A percentile compares a stretch with the other conserved stretches of the same genome.
Conservation (phyloP, 2,797 vertebrate genomes). For the Artibeus jamaicensis region DNA sequence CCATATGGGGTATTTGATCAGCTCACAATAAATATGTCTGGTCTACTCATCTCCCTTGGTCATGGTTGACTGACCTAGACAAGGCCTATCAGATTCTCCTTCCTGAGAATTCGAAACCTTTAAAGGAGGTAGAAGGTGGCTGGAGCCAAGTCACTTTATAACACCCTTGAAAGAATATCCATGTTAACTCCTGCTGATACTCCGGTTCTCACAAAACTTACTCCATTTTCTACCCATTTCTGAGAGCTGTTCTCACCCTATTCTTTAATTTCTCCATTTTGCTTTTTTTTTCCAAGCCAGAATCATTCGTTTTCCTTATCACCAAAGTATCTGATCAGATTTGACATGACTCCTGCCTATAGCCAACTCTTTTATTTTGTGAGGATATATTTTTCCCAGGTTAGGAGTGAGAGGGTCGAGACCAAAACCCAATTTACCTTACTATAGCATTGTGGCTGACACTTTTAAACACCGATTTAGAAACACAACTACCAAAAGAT, state of each 20-base stretch:
- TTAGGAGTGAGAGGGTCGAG: background rate
- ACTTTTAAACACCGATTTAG: conserved; percentile 22
- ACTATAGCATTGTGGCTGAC: background rate
- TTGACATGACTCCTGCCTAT: background rate
- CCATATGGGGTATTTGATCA: fast-evolving
- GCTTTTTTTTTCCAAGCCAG: background rate
- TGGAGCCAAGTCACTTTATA: background rate
- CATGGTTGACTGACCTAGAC: background rate
- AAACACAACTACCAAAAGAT: background rate
- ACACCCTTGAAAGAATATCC: background rate
- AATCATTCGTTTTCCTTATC: conserved; percentile 2
- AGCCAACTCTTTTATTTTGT: background rate
- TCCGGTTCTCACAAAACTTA: background rate
- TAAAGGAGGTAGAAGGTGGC: background rate
- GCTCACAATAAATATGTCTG: background rate
- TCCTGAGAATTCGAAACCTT: conserved; percentile 20
- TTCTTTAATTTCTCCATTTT: background rate
- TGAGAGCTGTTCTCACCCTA: background rate
- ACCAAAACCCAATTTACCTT: background rate
- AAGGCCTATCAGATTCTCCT: background rate
- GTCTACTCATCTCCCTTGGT: background rate
- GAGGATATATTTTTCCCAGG: background rate
- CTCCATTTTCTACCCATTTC: background rate
- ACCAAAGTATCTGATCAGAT: background rate
- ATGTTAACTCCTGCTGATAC: background rate